These are phyloP conservation scores for Nothobranchius furzeri DNA, from an alignment of 2,113 vertebrate species.

Conservation along the genomic window DNA sequence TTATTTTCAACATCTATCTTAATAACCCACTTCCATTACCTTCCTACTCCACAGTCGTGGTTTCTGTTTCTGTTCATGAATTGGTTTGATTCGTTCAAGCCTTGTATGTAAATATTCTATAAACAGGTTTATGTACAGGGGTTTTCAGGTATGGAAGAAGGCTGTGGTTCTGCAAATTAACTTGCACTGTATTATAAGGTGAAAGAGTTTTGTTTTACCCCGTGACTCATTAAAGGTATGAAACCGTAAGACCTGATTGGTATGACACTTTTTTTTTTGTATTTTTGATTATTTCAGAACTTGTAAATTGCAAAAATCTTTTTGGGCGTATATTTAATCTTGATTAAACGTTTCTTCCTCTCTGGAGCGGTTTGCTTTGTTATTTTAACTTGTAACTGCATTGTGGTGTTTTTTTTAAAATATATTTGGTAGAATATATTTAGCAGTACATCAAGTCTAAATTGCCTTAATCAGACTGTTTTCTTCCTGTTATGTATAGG, in stretches of 20 bases:
- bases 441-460: too few relatives aligned
- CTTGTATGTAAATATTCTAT: constrained; percentile 74
- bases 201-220: constrained; percentile 59
- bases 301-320: constrained; percentile 80
- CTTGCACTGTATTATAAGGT: constrained; percentile 63
- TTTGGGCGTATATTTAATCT: constrained; percentile 92
- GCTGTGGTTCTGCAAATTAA: constrained; percentile 53
- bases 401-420: not conserved
- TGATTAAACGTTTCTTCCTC: constrained; percentile 92
- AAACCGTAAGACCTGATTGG: constrained; percentile 41
- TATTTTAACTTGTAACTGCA: not conserved
- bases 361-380: constrained; percentile 34
- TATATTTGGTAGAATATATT: too few relatives aligned
- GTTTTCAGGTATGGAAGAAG: constrained; percentile 58
- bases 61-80: constrained; percentile 43
- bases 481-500: not conserved
- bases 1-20: constrained; percentile 26
- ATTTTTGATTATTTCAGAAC: constrained; percentile 81
- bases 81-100: constrained; percentile 53
- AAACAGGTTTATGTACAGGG: constrained; percentile 66
- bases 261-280: constrained; percentile 83
- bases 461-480: not conserved
- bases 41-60: constrained; percentile 24
- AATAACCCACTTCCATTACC: constrained; percentile 11
- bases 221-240: constrained; percentile 45